Evolutionary conservation across 2,888 invertebrate genomes (phyloP).

Genomic region (Doris montereyensis): DNA sequence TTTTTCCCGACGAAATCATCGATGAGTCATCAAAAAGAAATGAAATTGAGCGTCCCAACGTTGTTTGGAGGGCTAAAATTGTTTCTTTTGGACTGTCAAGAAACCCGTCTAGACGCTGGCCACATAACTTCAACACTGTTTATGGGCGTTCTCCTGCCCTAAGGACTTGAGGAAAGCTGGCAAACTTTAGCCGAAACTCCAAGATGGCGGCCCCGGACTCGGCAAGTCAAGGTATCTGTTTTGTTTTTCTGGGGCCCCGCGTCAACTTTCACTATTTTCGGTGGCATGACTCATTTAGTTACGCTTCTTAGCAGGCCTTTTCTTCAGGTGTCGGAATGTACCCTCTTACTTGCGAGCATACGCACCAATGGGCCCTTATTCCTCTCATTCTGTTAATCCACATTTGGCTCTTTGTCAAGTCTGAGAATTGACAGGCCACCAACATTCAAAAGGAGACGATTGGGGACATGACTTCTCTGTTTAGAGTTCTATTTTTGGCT

Average conservation of each 20-base stretch:
- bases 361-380: too few species aligned
- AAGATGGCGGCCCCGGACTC: conserved; percentile 66
- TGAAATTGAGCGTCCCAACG: conserved; percentile 61
- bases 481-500: too few species aligned
- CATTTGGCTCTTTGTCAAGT: too few species aligned
- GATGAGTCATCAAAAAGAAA: conserved; percentile 70
- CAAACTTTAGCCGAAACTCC: conserved; percentile 55
- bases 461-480: too few species aligned
- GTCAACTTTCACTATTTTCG: conserved; percentile 34
- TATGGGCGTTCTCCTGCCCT: conserved; percentile 44
- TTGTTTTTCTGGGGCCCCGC: conserved; percentile 33
- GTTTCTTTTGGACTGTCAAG: conserved; percentile 28
- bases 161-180: conserved; percentile 42
- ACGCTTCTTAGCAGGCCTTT: too few species aligned
- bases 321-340: too few species aligned
- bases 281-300: conserved; percentile 35
- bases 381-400: too few species aligned
- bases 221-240: conserved; percentile 35
- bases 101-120: conserved; percentile 46
- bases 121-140: conserved; percentile 40
- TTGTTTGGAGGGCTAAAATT: conserved; percentile 38
- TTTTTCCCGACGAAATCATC: conserved; percentile 68
- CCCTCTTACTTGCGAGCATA: too few species aligned
- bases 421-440: too few species aligned
- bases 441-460: too few species aligned